A percentile compares a stretch with the other conserved stretches of the same genome.
phyloP scores from a whole-genome alignment of 2,113 vertebrate species.

The Pollachius pollachius region DNA sequence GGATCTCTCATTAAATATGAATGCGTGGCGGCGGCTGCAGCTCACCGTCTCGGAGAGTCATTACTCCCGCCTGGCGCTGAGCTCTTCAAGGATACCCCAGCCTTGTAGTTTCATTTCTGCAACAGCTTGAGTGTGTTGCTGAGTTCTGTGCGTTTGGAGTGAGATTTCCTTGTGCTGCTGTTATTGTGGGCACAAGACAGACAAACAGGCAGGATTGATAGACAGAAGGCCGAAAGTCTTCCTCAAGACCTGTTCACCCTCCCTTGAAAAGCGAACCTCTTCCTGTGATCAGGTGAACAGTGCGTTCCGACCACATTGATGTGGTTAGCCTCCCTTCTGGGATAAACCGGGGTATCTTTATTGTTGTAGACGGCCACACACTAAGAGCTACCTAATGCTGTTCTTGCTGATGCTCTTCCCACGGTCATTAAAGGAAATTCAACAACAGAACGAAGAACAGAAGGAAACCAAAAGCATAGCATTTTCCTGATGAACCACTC shows the following conservation, averaged over 20 bases:
- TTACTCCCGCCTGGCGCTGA: constrained; percentile 33
- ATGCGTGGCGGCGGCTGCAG: constrained; percentile 45
- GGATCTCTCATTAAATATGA: constrained; percentile 62
- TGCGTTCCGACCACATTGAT: no score
- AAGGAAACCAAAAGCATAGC: no score
- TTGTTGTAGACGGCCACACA: no score
- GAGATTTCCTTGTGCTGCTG: constrained; percentile 13
- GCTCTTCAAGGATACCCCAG: not conserved
- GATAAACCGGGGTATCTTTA: no score
- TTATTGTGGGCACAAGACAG: constrained; percentile 27
- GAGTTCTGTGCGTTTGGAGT: constrained; percentile 3
- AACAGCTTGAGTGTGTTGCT: not conserved
- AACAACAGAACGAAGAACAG: no score
- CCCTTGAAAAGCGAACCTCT: no score
- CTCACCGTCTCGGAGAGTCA: constrained; percentile 49
- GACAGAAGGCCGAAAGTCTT: not conserved
- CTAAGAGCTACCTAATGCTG: no score
- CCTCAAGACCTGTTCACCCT: constrained; percentile 25
- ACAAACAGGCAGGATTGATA: not conserved
- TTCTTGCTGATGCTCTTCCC: no score
- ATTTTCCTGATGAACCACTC: no score
- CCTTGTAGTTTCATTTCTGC: not conserved
- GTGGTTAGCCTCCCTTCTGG: no score
- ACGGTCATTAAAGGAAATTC: no score
- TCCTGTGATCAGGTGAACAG: no score